A percentile compares a stretch with the other conserved stretches of the same genome.
These are phyloP conservation scores for Drosophila merina DNA, from an alignment of 2,888 invertebrate genomes.

Conservation along the genomic window DNA sequence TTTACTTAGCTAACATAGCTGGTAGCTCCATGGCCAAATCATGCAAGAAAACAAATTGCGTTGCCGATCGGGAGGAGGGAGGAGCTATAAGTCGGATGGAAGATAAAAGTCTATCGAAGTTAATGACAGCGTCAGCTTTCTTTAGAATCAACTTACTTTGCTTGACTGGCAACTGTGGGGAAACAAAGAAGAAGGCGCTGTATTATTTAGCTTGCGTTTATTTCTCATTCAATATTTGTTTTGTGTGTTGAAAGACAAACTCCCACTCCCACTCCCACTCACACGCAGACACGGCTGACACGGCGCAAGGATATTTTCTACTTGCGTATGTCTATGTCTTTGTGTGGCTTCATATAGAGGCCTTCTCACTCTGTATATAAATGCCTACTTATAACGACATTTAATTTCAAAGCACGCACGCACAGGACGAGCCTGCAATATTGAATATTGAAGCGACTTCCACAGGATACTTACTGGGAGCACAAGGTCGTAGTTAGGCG, in stretches of 20 bases:
- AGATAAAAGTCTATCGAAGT: conserved; percentile 40
- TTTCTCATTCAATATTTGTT: conserved; percentile 75
- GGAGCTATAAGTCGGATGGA: not conserved
- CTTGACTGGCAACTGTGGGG: conserved; percentile 20
- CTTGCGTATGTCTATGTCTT: conserved; percentile 16
- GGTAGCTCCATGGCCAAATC: not conserved
- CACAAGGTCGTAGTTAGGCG: conserved; percentile 12
- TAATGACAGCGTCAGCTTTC: conserved; percentile 54
- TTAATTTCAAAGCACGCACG: conserved; percentile 73
- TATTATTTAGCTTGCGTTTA: conserved; percentile 65
- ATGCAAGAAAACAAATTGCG: conserved; percentile 17
- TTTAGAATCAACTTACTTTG: conserved; percentile 43
- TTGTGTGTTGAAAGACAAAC: conserved; percentile 68
- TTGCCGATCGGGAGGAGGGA: not conserved
- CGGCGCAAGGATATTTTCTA: conserved; percentile 9
- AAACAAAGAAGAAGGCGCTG: conserved; percentile 15
- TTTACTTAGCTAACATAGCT: not conserved
- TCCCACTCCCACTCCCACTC: conserved; percentile 3
- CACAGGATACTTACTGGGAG: conserved; percentile 21
- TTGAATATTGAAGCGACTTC: conserved; percentile 64
- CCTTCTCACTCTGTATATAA: conserved; percentile 66
- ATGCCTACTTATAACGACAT: conserved; percentile 76
- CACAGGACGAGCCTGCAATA: conserved; percentile 62
- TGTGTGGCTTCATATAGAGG: conserved; percentile 30
- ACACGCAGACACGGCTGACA: conserved; percentile 11